These are phyloP conservation scores for Hippopotamus amphibius DNA, from an alignment of 2,113 vertebrate species.

Conservation along the genomic window DNA sequence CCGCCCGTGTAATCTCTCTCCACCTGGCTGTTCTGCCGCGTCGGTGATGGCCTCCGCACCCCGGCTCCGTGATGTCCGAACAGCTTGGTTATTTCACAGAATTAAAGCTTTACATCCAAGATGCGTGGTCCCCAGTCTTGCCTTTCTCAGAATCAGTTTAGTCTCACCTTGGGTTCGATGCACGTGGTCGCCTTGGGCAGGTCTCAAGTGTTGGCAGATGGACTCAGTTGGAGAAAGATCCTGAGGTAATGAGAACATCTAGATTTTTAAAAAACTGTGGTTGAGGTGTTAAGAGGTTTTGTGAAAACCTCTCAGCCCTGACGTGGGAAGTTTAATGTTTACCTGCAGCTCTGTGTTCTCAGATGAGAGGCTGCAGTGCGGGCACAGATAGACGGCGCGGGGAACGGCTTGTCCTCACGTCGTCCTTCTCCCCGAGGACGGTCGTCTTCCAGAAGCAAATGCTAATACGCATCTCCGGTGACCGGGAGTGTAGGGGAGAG, in stretches of 20 bases:
- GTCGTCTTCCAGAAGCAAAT: not conserved
- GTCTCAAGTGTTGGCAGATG: not conserved
- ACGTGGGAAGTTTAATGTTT: not conserved
- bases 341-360: not conserved
- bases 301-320: not conserved
- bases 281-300: not conserved
- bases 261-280: not conserved
- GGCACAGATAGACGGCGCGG: not conserved
- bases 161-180: not conserved
- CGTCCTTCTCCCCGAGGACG: not conserved
- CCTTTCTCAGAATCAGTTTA: not conserved
- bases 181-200: not conserved
- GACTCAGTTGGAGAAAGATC: not conserved
- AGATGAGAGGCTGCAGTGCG: not conserved
- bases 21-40: accelerated
- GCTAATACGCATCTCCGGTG: not conserved
- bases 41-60: accelerated
- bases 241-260: not conserved
- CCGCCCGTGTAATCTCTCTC: not conserved
- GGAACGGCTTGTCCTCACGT: not conserved
- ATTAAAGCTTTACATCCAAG: not conserved
- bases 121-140: not conserved
- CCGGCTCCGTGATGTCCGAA: accelerated
- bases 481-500: accelerated
- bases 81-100: not conserved